Evolutionary conservation across 2,888 invertebrate species (phyloP), one percentile per base, ranked within the genome.

Genomic region (Magallana nippona): DNA sequence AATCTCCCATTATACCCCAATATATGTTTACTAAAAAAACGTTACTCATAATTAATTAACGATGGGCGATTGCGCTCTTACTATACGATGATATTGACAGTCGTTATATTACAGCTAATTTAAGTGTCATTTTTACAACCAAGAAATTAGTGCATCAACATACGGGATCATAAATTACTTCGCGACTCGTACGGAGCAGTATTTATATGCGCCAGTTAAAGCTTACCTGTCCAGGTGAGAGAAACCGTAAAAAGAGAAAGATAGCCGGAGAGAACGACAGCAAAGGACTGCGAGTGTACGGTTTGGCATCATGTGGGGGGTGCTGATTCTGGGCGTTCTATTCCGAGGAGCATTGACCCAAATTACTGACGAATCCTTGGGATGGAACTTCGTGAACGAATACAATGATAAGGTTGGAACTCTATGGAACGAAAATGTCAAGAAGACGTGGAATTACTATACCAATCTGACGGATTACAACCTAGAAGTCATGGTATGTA

Each of bases 401-500:
- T 83, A 83, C 17, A 55, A 83, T 44, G n/a, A 15, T 17, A 57
- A 55, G 57, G 80, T 80, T 13, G 80, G 71, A 22, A 19, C 19
- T 10, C n/a, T 80, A 32, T 83, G 77, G 57, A 85, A 83, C 56
- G 55, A 82, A 22, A 63, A 83, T n/a, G 83, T 80, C 2, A 78
- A 82, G 11, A 82, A 81, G 19, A 11, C 85, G 13, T 85, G 85
- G 85, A 82, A 85, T 32, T 85, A 85, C 19, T 83, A 85, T 44
- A 85, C 85, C 15, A 85, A 85, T 27, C 81, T 85, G 15, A 85
- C 85, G 10, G 58, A 62, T 11, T 79, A 83, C 55, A 85, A 85
- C 44, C 60, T 81, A 3, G 56, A 82, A 17, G 78, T 56, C n/a
- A 83, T 85, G 82, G 85, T 85, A 60, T 44, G 44, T 44, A 5